Percentiles rank a stretch among this genome's conserved stretches.
These are phyloP conservation scores for Drosophila ezoana DNA, from an alignment of 2,888 invertebrate genomes.

Conservation along the genomic window DNA sequence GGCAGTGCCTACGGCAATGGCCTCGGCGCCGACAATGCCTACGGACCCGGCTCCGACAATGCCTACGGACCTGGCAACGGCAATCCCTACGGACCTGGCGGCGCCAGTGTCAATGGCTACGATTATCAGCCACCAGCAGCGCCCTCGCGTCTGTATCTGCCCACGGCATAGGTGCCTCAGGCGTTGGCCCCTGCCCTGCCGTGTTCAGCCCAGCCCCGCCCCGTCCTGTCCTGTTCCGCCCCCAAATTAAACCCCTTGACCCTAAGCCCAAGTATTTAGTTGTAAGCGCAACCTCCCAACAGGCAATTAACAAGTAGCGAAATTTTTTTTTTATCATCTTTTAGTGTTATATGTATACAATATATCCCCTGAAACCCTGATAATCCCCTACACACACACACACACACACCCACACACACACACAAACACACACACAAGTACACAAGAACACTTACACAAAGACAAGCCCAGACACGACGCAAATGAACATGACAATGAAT, in stretches of 20 bases:
- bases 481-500: conserved; percentile 53
- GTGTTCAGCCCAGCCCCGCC: background rate
- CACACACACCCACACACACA: conserved; percentile 25
- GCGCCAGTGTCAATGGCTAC: conserved; percentile 45
- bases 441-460: conserved; percentile 2
- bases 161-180: conserved; percentile 65
- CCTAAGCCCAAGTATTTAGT: conserved; percentile 70
- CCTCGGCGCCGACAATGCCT: conserved; percentile 2
- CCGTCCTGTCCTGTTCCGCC: background rate
- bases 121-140: conserved; percentile 72
- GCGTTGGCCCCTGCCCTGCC: background rate
- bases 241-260: background rate
- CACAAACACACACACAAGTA: conserved; percentile 9
- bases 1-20: conserved; percentile 26
- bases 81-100: conserved; percentile 29
- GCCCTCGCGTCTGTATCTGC: conserved; percentile 75
- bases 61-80: background rate
- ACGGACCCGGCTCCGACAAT: conserved; percentile 1
- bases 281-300: conserved; percentile 64
- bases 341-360: conserved; percentile 67
- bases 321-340: conserved; percentile 70
- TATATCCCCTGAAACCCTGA: conserved; percentile 33
- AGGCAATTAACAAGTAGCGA: conserved; percentile 57
- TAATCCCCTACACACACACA: conserved; percentile 7
- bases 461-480: conserved; percentile 36